phyloP scores from a whole-genome alignment of 2,113 vertebrate genomes.

The Columba livia region DNA sequence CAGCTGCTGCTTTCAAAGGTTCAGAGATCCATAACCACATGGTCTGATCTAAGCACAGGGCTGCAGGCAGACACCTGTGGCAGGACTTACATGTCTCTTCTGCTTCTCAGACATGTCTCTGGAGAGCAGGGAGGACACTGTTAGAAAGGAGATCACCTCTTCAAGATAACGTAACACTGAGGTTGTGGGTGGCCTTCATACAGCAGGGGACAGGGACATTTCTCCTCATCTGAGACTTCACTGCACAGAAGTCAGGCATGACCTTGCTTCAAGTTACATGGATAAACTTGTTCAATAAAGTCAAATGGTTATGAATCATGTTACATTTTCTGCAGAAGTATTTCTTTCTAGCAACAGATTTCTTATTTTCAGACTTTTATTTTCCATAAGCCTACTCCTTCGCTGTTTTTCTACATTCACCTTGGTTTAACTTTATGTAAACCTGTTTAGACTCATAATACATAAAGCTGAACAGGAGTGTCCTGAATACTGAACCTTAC shows the following conservation, averaged over 20 bases:
- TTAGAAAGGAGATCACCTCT: neutral
- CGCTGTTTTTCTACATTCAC: constrained; percentile 10
- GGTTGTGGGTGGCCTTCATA: accelerated
- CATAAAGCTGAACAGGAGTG: neutral
- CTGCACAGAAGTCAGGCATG: neutral
- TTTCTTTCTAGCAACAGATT: constrained; percentile 38
- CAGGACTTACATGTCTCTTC: neutral
- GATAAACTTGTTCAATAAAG: neutral
- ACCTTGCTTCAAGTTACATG: neutral
- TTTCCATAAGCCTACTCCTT: neutral
- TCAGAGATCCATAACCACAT: neutral
- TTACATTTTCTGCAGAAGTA: neutral
- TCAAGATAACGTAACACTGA: accelerated
- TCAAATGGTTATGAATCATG: neutral
- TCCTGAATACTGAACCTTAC: neutral
- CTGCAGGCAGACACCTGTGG: neutral
- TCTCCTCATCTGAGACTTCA: neutral
- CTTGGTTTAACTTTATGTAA: neutral
- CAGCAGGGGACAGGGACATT: neutral
- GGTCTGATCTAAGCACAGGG: neutral
- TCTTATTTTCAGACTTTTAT: constrained; percentile 24
- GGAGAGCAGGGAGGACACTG: neutral
- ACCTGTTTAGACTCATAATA: neutral
- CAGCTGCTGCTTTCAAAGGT: neutral
- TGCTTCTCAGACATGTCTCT: neutral